phyloP scores from a whole-genome alignment of 2,888 invertebrate genomes.

The Linyphia triangularis region DNA sequence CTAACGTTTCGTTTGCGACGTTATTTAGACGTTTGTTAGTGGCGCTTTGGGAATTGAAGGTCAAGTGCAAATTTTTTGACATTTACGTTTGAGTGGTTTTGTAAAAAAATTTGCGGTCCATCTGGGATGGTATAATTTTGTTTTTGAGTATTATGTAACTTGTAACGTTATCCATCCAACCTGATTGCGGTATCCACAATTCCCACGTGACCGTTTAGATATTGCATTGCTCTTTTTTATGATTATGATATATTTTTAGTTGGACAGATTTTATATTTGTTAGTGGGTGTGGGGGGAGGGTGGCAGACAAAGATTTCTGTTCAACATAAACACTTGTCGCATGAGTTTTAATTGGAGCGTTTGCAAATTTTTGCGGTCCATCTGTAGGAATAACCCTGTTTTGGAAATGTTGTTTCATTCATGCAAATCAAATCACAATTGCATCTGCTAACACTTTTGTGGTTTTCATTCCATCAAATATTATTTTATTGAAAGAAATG shows the following conservation, averaged over 20 bases:
- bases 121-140: neutral
- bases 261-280: neutral
- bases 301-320: too few relatives aligned
- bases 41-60: neutral
- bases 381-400: neutral
- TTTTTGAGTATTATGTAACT: neutral
- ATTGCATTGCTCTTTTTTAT: neutral
- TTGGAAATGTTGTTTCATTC: neutral
- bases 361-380: neutral
- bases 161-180: neutral
- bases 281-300: neutral
- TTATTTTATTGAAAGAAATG: too few relatives aligned
- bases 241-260: neutral
- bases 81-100: neutral
- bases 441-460: too few relatives aligned
- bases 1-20: neutral
- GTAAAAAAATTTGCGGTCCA: constrained; percentile 1
- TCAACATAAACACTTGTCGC: too few relatives aligned
- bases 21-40: neutral
- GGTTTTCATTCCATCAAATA: too few relatives aligned
- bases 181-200: neutral
- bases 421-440: too few relatives aligned
- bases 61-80: neutral
- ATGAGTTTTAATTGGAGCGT: neutral
- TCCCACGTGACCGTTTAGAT: neutral